Conservation (phyloP, 64 coral and sea anemone genomes). For the Stichodactyla mertensii region DNA sequence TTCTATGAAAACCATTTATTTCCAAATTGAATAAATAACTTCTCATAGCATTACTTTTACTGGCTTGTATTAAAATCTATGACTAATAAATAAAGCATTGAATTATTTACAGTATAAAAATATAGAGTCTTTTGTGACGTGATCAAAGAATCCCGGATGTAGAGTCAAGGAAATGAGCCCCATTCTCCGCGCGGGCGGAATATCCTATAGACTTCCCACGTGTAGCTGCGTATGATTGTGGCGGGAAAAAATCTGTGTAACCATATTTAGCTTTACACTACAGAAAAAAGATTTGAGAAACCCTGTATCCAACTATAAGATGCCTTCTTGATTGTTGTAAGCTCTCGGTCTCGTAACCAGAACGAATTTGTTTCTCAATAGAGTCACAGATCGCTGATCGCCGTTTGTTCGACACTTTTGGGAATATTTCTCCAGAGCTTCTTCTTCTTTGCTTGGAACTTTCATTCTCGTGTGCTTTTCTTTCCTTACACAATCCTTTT, state of each 20-base stretch:
- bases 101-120: no score
- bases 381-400: background rate
- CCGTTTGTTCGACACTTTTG: background rate
- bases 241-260: background rate
- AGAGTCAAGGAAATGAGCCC: no score
- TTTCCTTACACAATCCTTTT: background rate
- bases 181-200: no score
- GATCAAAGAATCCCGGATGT: no score
- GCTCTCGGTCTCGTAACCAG: background rate
- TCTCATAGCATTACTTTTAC: no score
- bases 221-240: no score
- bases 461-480: background rate
- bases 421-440: background rate
- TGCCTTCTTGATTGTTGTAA: background rate
- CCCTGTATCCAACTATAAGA: background rate
- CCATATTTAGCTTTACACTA: background rate
- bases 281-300: background rate
- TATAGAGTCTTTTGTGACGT: no score
- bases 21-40: no score
- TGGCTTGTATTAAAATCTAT: no score
- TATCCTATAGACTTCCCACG: no score
- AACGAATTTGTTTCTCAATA: background rate
- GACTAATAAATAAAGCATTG: no score
- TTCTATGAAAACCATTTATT: no score
- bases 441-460: background rate